Base-by-base conservation (phyloP, 2,888 invertebrate genomes). In the Watsonalla cultraria region DNA sequence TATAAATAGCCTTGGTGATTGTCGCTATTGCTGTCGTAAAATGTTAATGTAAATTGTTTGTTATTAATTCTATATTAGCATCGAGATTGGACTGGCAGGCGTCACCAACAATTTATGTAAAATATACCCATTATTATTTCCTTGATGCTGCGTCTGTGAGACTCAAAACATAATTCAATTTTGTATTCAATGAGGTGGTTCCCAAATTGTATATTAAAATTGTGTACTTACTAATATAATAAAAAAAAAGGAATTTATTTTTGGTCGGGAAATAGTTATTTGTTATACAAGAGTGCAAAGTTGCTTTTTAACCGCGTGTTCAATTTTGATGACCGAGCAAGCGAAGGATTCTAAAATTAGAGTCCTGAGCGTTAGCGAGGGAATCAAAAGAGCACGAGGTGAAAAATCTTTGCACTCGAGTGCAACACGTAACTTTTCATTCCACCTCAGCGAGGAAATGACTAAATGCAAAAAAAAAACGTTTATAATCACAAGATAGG, bases 1-100 rank as follows among this genome's bases (percentile, higher is more conserved):
- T 24, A 24, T 24, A 42, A 42, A 11, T 42, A 2, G 11, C 9
- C 5, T 5, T 42, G 11, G 11, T 42, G 11, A 2, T 5, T 42
- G 42, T 11, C 42, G 42, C 11, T 11, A 11, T 42, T 42, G 11
- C 11, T 11, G 42, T 42, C 11, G 42, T 42, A 42, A 8, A 42
- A 11, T 42, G 42, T 42, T 37, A 48, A 37, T 37, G 48, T 8
- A 55, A 52, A 55, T 51, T 51, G 49, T 55, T 52, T 46, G 35
- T 14, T 48, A 46, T 39, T n/a, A 39, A 56, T 53, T 47, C 45
- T 45, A 13, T 51, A 49, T 53, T 50, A 33, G 37, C 24, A 46
- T 46, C 42, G 48, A 46, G 47, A 51, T 56, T 51, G 48, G 34
- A 37, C 39, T 46, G 48, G 48, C 48, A 48, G 48, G 48, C 48